Conservation (phyloP, 2,888 invertebrate species). For the Dicyrtomina minuta region DNA sequence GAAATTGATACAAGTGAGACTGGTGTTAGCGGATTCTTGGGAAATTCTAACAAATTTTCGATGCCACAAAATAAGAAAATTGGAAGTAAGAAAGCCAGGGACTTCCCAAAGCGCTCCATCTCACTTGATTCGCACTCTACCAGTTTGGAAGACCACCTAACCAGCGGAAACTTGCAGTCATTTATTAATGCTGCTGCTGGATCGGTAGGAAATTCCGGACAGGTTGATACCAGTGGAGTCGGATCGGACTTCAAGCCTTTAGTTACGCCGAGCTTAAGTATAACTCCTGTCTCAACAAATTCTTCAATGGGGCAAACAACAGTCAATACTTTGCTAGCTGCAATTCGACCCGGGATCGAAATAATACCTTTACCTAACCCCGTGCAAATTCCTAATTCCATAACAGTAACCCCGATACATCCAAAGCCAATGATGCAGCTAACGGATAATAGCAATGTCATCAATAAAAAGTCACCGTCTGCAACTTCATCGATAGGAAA, state of each 20-base stretch:
- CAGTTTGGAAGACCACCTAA: constrained; percentile 26
- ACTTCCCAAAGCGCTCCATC: constrained; percentile 38
- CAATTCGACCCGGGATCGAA: constrained; percentile 68
- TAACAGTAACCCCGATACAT: constrained; percentile 80
- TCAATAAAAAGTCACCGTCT: background rate
- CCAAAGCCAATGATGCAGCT: constrained; percentile 41
- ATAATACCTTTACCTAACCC: constrained; percentile 74
- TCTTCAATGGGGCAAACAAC: constrained; percentile 59
- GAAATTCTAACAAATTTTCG: constrained; percentile 16
- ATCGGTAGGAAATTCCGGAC: background rate
- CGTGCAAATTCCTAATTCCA: constrained; percentile 72
- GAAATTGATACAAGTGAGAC: constrained; percentile 27
- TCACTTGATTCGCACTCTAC: constrained; percentile 35
- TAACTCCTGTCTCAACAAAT: constrained; percentile 62
- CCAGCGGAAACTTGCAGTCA: constrained; percentile 26
- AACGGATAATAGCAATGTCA: constrained; percentile 12
- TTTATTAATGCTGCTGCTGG: constrained; percentile 16
- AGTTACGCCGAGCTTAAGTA: constrained; percentile 65
- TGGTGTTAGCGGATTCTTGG: background rate
- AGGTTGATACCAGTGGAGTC: constrained; percentile 3
- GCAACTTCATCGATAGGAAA: background rate
- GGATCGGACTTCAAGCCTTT: constrained; percentile 53
- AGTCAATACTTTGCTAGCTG: constrained; percentile 64
- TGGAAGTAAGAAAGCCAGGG: constrained; percentile 6
- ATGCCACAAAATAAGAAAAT: constrained; percentile 23